Evolutionary conservation across 37 sponge, comb jelly and placozoan genomes (phyloP), one percentile per base, ranked within the genome.

Genomic region (Beroe forskalii): DNA sequence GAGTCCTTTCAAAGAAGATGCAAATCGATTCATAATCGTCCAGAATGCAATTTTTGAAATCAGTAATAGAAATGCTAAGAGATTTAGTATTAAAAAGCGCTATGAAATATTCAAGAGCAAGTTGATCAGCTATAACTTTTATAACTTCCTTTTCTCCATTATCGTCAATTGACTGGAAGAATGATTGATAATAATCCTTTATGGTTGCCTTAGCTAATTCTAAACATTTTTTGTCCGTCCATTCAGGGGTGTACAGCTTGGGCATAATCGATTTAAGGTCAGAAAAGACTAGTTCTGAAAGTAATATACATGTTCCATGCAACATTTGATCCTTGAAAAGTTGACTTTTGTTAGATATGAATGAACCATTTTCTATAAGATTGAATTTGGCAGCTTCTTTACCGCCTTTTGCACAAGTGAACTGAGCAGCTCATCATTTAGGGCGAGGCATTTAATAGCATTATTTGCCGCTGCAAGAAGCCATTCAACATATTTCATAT

Each of bases 401-500:
- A 55, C 17, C 60, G 9, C 17, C 60, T 55, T 55, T 9, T 55
- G 9, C 17, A 55, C 17, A 55, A 55, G 60, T 17, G 60, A 55
- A 17, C 17, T 55, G 60, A 55, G 17, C 9, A 55, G 60, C 60
- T 55, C 67, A 27, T 66, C 28, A 24, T 66, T 66, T 25, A 66
- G 28, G 8, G 23, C 8, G 28, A 24, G 6, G 28, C 67, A 66
- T 24, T 66, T 66, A 8, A 66, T 14, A 24, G 67, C 67, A 66
- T 66, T 66, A 24, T 66, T 66, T 66, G 67, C 67, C 6, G 23
- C n/a, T 14, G 67, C n/a, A 24, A 66, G 8, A 14, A 66, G 20
- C 28, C 67, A 66, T 24, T 66, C 67, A 66, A 66, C 20, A 24
- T 66, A 14, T 8, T 66, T 25, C 67, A 66, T 66, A 66, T 66